Evolutionary conservation across 2,797 vertebrate species (phyloP).

Genomic region (Micrastur ruficollis): DNA sequence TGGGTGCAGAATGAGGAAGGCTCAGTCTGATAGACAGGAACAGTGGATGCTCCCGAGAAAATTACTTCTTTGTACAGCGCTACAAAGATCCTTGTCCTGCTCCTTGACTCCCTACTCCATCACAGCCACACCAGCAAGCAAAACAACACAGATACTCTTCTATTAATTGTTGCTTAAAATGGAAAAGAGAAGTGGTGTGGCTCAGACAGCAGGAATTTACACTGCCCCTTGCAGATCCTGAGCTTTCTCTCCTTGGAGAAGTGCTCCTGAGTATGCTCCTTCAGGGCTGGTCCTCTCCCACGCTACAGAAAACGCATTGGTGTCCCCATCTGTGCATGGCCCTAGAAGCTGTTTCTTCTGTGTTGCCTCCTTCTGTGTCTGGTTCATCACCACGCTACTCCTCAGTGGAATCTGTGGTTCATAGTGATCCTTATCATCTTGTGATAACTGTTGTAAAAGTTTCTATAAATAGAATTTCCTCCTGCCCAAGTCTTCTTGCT

Average conservation of each 20-base stretch:
- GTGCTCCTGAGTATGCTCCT: not conserved
- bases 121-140: not conserved
- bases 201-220: not conserved
- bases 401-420: not conserved
- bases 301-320: not conserved
- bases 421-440: not conserved
- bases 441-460: slow-evolving; percentile 44
- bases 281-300: not conserved
- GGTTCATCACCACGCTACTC: not conserved
- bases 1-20: not conserved
- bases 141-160: fast-evolving
- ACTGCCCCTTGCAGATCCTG: not conserved
- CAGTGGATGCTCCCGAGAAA: not conserved
- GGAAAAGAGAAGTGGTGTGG: not conserved
- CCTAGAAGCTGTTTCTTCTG: not conserved
- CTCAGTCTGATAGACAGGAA: not conserved
- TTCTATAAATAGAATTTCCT: slow-evolving; percentile 59
- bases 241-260: not conserved
- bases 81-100: not conserved
- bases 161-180: not conserved
- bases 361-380: not conserved
- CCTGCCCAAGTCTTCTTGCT: slow-evolving; percentile 32
- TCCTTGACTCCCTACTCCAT: not conserved
- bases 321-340: not conserved
- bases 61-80: not conserved